These are phyloP conservation scores for Palythoa heliodiscus DNA, from an alignment of 92 coral and sea anemone species.

Conservation along the genomic window DNA sequence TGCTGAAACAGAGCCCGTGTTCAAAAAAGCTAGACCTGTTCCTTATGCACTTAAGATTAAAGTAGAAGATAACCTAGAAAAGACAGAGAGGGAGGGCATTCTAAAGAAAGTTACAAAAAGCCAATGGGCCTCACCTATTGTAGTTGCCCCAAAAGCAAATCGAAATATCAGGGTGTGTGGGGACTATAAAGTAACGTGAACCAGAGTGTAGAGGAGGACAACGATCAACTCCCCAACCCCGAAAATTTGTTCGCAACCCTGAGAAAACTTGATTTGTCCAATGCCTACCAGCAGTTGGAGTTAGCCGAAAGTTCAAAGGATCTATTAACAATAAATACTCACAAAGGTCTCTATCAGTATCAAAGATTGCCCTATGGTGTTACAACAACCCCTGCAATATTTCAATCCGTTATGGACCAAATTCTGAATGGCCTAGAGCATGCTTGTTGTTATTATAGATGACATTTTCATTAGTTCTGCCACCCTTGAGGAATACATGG, in stretches of 20 bases:
- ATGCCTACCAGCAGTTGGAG: conserved; percentile 22
- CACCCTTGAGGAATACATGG: too few relatives aligned
- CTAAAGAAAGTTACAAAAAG: conserved; percentile 37
- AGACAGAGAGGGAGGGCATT: too few relatives aligned
- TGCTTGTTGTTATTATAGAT: too few relatives aligned
- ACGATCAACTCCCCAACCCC: conserved; percentile 48
- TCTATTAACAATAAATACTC: too few relatives aligned
- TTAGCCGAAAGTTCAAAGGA: too few relatives aligned
- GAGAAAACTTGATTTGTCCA: conserved; percentile 38
- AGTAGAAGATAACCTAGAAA: conserved; percentile 44
- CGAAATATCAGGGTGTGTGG: background rate
- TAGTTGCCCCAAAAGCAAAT: conserved; percentile 6
- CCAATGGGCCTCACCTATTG: conserved; percentile 57
- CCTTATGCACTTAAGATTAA: conserved; percentile 48
- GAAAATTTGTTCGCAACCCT: conserved; percentile 17
- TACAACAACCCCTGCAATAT: conserved; percentile 36
- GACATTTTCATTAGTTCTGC: too few relatives aligned
- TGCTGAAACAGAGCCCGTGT: too few relatives aligned
- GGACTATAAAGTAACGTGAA: too few relatives aligned
- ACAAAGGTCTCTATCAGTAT: too few relatives aligned
- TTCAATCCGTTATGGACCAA: conserved; percentile 44
- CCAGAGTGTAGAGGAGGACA: conserved; percentile 41
- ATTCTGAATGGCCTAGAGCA: conserved; percentile 39
- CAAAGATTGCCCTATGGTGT: too few relatives aligned
- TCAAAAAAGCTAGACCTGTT: too few relatives aligned